Evolutionary conservation across 2,797 vertebrate species (phyloP).

Genomic region (Kryptopterus vitreolus): DNA sequence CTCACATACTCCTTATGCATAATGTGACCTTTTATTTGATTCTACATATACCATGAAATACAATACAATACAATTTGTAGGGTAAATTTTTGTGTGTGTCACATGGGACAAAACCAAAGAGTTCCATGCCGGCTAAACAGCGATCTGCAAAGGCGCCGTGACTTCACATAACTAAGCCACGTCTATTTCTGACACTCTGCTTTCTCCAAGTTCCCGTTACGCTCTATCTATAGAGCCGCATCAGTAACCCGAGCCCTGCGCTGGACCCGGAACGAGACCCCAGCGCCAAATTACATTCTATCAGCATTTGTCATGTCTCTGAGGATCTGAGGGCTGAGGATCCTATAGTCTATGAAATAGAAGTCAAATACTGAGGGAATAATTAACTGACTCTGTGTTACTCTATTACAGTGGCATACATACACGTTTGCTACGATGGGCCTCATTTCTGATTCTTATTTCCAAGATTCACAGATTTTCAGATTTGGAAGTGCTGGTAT

Average conservation of each 20-base stretch:
- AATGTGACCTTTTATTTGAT: neutral
- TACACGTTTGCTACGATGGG: neutral
- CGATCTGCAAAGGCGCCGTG: neutral
- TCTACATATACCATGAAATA: too few species aligned
- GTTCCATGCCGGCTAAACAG: neutral
- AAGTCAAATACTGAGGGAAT: neutral
- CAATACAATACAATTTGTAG: neutral
- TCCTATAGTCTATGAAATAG: neutral
- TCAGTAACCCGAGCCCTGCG: slow-evolving; percentile 62
- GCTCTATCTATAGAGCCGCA: slow-evolving; percentile 68
- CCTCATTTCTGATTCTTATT: neutral
- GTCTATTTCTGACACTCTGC: slow-evolving; percentile 43
- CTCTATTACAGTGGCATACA: neutral
- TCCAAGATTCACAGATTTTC: neutral
- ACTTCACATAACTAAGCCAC: slow-evolving; percentile 8
- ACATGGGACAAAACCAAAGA: neutral
- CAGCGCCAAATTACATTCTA: slow-evolving; percentile 1
- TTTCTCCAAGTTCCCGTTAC: slow-evolving; percentile 48
- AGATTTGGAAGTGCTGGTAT: neutral
- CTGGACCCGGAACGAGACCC: slow-evolving; percentile 36
- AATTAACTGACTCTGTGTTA: neutral
- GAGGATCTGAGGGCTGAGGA: neutral
- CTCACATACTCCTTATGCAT: too few species aligned
- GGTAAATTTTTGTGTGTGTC: neutral
- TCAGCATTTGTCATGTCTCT: neutral